Base-by-base conservation (phyloP, 2,113 vertebrate species). In the Datnioides undecimradiatus region DNA sequence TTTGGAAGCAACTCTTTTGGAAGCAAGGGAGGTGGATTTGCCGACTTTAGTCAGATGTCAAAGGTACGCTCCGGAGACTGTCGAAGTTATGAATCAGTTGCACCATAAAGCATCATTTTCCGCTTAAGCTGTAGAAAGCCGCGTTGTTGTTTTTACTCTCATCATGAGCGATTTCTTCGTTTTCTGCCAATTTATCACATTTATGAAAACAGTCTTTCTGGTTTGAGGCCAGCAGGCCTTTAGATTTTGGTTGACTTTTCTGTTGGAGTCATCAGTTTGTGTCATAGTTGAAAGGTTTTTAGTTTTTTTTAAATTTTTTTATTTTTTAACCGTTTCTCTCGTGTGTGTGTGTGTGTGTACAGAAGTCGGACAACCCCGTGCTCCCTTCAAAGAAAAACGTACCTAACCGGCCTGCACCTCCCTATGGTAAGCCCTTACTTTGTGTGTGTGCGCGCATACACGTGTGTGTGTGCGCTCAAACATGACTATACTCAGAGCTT, bases 41-140 rank as follows among this genome's bases (percentile, higher is more conserved):
- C 97, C 5, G 97, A 99, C 93, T 99, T 99, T 91, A 98, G 96
- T 93, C 97, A 96, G 70, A 98, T 99, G 97, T 96, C 97, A 82
- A 97, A 99, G 97, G 98, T 99, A 95, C 94, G 86, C 67, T 79
- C 49, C 25, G n/a, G 62, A 86, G 73, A 60, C 41, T 87, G 54
- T 29, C 21, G 2, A 48, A 69, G 72, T 87, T 82, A 79, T 88
- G 45, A 85, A 83, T 66, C 86, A 69, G 71, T 83, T 72, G 43
- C 64, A 57, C 76, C 84, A 89, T 75, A 77, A 90, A 87, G 68
- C 83, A 60, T 73, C 12, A 21, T 66, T 84, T 87, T 89, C 89
- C 85, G 73, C 74, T 73, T 11, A 31, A 21, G 45, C 60, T 67
- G 52, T 60, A 72, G 23, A 82, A 82, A 76, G 65, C 68, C 8